Base-by-base conservation (phyloP, 1,140 invertebrate genomes). In the Calephelis nemesis region DNA sequence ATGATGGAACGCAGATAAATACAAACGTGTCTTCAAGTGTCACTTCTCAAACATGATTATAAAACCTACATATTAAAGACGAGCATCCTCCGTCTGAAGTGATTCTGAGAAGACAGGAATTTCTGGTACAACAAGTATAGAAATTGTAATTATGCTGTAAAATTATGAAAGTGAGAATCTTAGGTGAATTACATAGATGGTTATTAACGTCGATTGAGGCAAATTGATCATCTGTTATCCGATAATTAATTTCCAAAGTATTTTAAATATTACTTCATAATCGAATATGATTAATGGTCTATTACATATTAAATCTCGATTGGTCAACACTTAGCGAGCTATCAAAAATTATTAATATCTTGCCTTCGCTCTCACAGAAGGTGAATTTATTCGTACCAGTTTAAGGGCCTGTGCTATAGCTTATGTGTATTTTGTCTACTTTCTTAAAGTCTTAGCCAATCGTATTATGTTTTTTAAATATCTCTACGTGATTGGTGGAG, bases 121-220 rank as follows among this genome's bases (percentile, higher is more conserved):
- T 54, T 54, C 50, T 54, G 50, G 50, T 54, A 54, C 58, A 19
- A 69, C 67, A 52, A 54, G 63, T 69, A 69, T 49, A 63, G 45
- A 69, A 63, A 54, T 65, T 52, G 45, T 52, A 19, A 64, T 62
- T 62, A 45, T 68, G 64, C 65, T 65, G 68, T 68, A 74, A 68
- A 74, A 71, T 74, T 74, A 73, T 75, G 75, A 74, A 79, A 77
- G 73, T 73, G 70, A 74, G 73, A 74, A 69, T 70, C 74, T 76
- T 63, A 70, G 62, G 74, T 70, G 76, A 76, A 78, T 75, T 79
- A 76, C 68, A 70, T 65, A 68, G 72, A 67, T 70, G 72, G 63
- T 76, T 73, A 77, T 79, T 79, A 79, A 73, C 75, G 72, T 71
- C 76, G 72, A 79, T 79, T 74, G 75, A 73, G 74, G 74, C 73